Evolutionary conservation across 2,888 invertebrate species (phyloP), one percentile per base, ranked within the genome.

Genomic region (Heliconius charithonia): DNA sequence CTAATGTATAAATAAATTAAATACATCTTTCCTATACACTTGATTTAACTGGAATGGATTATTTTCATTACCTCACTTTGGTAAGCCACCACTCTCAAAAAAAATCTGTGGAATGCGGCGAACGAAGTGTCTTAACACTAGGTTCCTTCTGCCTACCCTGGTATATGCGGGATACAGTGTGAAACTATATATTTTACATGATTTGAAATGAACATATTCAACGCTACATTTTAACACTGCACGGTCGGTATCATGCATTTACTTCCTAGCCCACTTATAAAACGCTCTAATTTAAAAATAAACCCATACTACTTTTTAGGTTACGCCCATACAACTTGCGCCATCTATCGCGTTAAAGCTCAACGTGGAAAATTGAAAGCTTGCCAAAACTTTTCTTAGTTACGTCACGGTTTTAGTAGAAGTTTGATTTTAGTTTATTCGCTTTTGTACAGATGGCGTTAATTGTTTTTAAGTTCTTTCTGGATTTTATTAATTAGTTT

Each of bases 231-330:
- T 84, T 83, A 83, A 86, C 85, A 87, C 86, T 90, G 88, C 87
- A 87, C 86, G 84, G 83, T 83, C 82, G 83, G 86, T 84, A 86
- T 87, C 87, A 87, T 87, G 87, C 86, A 88, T 84, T 88, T 88
- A 91, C 92, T 92, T 91, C 92, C 90, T 90, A 89, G 89, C 89
- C 93, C 91, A 93, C 93, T 93, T 93, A 92, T 92, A 92, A 92
- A 92, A 90, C 87, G 91, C 89, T 91, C 89, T 80, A 87, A 83
- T 91, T 90, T 91, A 93, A 92, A 94, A 94, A 94, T 94, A 94
- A 92, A 91, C 89, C 83, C 87, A 87, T 67, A 78, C 74, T 67
- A 78, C 74, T 76, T 69, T 76, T 89, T 22, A 37, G 27, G 65
- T 65, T 69, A 51, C 74, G 13, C 32, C 27, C 37, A 66, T 67